Base-by-base conservation (phyloP, 2,888 invertebrate genomes). In the Ethmia dodecea region DNA sequence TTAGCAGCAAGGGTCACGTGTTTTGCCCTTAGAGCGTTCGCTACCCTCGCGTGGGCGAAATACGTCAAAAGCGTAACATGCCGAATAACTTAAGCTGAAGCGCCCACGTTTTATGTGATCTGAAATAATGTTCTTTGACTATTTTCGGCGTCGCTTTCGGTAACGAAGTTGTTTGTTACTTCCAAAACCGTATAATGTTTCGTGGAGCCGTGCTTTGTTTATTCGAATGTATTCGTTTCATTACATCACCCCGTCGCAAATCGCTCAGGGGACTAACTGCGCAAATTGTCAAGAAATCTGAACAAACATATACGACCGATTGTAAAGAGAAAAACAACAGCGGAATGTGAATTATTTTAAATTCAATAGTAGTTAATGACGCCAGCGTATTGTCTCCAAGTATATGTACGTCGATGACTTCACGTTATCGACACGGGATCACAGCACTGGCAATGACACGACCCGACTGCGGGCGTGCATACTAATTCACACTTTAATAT, bases 281-380 rank as follows among this genome's bases (percentile, higher is more conserved):
- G 86, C 76, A 81, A 63, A 71, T 69, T 62, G 56, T 62, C 55
- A 48, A 47, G 55, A 72, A 78, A 77, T 73, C 75, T 80, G 75
- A 70, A 64, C 62, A 80, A 84, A 80, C 65, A 79, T 42, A 26
- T 26, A 26, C 26, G 40, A 45, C 63, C 59, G 60, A 64, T 70
- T 62, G 47, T 43, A 33, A 38, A 47, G 55, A 58, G 68, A 69
- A 72, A 66, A 72, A 73, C 66, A 73, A 60, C 51, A 59, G 55
- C 52, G 62, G 63, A 60, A 61, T 70, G 60, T 68, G 65, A 28
- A 25, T 33, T 34, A 60, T 60, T 70, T 60, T 68, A 65, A 28
- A 25, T 33, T 34, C 57, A 65, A 63, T 63, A 63, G 56, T 55
- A 58, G 56, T 51, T 64, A 67, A 64, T 67, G 72, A 68, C 72